Base-by-base conservation (phyloP, 2,113 vertebrate genomes). In the Megaptera novaeangliae region DNA sequence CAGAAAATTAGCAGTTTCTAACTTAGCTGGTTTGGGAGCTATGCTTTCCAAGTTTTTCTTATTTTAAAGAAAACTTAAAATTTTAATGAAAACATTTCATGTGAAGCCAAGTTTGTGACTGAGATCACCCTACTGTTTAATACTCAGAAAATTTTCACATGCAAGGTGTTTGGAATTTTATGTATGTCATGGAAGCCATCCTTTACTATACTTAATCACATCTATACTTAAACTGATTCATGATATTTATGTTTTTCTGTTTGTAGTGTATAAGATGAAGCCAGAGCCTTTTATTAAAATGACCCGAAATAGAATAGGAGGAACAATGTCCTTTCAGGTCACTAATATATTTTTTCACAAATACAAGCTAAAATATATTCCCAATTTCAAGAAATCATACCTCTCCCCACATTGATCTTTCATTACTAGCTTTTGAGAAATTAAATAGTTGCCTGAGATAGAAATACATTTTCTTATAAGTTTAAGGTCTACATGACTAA, bases 21-120 rank as follows among this genome's bases (percentile, higher is more conserved):
- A 96, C 59, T 91, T 96, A 94, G 95, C 49, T 92, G 81, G 74
- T 97, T 96, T 95, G 89, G 78, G 88, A 97, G 49, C 96, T 95
- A 31, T 87, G 90, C 91, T 96, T 98, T 97, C 72, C 71, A 94
- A 29, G 49, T 82, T 97, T 97, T 97, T 97, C 82, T 94, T 97
- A 96, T 96, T 97, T 96, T 97, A 95, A 97, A 97, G 82, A 95
- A 95, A 97, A 92, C 63, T 96, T 92, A 74, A 95, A 94, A 92
- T 93, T 91, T 94, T 93, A 95, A 93, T 96, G 57, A 68, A 96
- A 81, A 81, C 63, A 92, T 96, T 95, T 97, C 61, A 83, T 77
- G 80, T 78, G 72, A 95, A 90, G 75, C 87, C 89, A 90, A 18
- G 14, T 93, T 93, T 97, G 57, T 92, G 68, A 88, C 20, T 95